These are phyloP conservation scores for Aldrovandia affinis DNA, from an alignment of 2,797 vertebrate species.

Conservation along the genomic window DNA sequence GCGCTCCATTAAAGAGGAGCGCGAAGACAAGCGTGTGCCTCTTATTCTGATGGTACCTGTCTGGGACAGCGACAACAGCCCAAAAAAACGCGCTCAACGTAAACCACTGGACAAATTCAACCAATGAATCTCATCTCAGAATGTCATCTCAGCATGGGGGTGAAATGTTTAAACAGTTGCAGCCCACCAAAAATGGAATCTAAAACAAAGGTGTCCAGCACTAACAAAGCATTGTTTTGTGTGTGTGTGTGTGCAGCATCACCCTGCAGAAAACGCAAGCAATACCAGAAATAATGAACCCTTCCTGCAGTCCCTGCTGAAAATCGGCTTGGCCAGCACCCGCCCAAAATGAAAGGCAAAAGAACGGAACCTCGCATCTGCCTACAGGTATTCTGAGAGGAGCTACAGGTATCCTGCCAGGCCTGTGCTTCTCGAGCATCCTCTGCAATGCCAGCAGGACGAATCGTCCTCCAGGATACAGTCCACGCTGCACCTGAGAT, in stretches of 20 bases:
- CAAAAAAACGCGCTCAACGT: constrained; percentile 26
- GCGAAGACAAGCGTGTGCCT: constrained; percentile 17
- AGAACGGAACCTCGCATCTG: neutral
- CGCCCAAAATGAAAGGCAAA: neutral
- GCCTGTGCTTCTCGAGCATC: neutral
- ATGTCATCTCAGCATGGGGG: constrained; percentile 35
- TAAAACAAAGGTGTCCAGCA: neutral
- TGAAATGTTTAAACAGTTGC: neutral
- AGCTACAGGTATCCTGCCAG: neutral
- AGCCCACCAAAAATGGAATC: neutral
- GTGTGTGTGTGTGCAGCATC: neutral
- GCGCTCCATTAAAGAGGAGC: constrained; percentile 36
- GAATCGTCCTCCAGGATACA: neutral
- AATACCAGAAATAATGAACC: constrained; percentile 35
- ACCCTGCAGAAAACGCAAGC: constrained; percentile 47
- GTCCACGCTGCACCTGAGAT: neutral
- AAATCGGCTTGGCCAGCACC: neutral
- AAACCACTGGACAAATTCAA: constrained; percentile 28
- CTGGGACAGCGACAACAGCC: constrained; percentile 21
- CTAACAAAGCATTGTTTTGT: neutral
- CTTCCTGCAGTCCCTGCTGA: constrained; percentile 24
- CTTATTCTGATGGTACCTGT: constrained; percentile 18
- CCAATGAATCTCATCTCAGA: constrained; percentile 38
- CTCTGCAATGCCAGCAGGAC: neutral
- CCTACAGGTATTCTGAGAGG: neutral